Base-by-base conservation (phyloP, 64 coral and sea anemone genomes). In the Porites lutea region DNA sequence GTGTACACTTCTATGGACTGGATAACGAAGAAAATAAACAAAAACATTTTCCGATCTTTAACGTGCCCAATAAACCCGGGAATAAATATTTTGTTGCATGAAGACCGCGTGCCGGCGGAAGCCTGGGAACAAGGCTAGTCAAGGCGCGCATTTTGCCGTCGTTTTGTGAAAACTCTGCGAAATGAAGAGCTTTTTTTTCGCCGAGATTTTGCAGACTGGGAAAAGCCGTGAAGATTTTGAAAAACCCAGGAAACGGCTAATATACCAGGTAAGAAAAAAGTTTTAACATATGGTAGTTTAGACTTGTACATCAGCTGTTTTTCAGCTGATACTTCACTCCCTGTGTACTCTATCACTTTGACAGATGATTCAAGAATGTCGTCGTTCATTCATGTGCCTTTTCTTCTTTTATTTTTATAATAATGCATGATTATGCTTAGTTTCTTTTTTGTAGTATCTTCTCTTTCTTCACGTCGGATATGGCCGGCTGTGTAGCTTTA, bases 61-160 rank as follows among this genome's bases (percentile, higher is more conserved):
- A 37, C 27, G 27, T 37, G 27, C 27, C 27, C 27, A 37, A 37
- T 37, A 37, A 37, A 37, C 27, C 27, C 27, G 27, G 27, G 27
- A 37, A 37, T 37, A 37, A 37, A 37, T 37, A 37, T 37, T 37
- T 37, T 37, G 27, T 37, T 37, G 27, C 27, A 37, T 37, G 27
- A 1, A 57, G 73, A 80, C 13, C n/a, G 20, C 45, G 46, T 43
- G 81, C 63, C 62, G 9, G 78, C 16, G 81, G 63, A 64, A 68
- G 81, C 48, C 81, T 84, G 81, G 81, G 81, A 84, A 84, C 81
- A 84, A 84, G 81, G 81, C 81, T 84, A 84, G 62, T 51, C 14
- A 4, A 66, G 14, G 37, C 79, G 27, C 79, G 79, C 59, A 6
- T 65, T 82, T 82, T 82, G 12, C 23, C 14, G 27, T 68, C 46